Conservation (phyloP, 2,797 vertebrate genomes). For the Gymnothorax javanicus region DNA sequence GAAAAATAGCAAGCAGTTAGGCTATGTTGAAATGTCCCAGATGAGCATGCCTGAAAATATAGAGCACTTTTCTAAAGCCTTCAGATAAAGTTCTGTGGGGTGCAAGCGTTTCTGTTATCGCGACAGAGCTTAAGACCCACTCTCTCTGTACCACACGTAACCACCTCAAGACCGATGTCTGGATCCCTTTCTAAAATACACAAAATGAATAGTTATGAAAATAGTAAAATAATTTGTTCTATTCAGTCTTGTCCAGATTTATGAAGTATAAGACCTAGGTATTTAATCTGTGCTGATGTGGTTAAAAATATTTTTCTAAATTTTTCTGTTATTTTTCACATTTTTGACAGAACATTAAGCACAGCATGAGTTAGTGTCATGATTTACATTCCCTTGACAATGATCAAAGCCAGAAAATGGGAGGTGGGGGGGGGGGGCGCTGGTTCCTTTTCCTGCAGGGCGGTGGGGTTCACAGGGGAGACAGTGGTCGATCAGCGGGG, state of each 20-base stretch:
- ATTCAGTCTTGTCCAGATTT: background rate
- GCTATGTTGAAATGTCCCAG: background rate
- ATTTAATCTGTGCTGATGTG: background rate
- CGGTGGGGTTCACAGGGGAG: background rate
- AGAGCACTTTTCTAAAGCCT: background rate
- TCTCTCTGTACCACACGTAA: background rate
- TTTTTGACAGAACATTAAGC: constrained; percentile 1
- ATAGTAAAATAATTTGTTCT: background rate
- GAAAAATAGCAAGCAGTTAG: background rate
- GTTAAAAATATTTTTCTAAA: background rate
- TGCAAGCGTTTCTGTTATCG: background rate
- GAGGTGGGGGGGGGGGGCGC: constrained; percentile 29
- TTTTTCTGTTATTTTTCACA: background rate
- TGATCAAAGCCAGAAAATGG: constrained; percentile 39
- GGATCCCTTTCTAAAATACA: background rate
- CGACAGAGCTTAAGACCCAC: background rate
- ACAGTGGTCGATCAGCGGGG: background rate
- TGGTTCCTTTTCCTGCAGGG: constrained; percentile 32
- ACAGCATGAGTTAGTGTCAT: constrained; percentile 27
- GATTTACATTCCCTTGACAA: constrained; percentile 32
- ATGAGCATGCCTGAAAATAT: background rate
- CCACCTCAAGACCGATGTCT: background rate
- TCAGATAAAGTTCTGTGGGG: background rate
- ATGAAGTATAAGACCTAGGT: background rate
- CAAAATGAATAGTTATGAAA: background rate